These are phyloP conservation scores for Acrocyrtus sp. DNA, from an alignment of 2,888 invertebrate genomes.

Conservation along the genomic window DNA sequence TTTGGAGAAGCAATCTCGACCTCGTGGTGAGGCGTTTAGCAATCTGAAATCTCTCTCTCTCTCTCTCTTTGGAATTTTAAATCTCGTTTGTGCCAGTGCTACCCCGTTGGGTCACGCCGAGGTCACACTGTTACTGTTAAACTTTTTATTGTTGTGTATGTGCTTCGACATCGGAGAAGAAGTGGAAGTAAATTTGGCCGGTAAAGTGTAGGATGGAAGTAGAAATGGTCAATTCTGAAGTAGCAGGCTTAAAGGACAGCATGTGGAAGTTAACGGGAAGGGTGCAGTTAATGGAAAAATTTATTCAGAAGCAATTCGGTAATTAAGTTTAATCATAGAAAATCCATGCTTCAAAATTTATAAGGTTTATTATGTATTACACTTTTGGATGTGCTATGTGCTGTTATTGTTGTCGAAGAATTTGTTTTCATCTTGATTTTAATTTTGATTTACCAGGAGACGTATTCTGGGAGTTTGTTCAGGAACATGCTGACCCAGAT, in stretches of 20 bases:
- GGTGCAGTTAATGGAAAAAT: slow-evolving; percentile 54
- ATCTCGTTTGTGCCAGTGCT: too few species aligned
- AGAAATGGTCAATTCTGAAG: slow-evolving; percentile 28
- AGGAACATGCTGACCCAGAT: slow-evolving; percentile 21
- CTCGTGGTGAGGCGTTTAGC: too few species aligned
- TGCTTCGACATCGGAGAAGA: too few species aligned
- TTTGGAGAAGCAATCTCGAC: too few species aligned
- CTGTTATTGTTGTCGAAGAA: too few species aligned
- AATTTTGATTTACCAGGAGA: slow-evolving; percentile 39
- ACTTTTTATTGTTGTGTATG: too few species aligned
- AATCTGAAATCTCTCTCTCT: too few species aligned
- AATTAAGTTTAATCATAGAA: slow-evolving; percentile 5
- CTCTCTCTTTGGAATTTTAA: too few species aligned
- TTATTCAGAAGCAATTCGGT: slow-evolving; percentile 49
- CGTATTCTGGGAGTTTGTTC: slow-evolving; percentile 55
- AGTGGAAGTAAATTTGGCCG: too few species aligned
- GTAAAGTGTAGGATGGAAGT: slow-evolving; percentile 30
- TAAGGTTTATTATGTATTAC: neutral
- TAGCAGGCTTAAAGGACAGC: slow-evolving; percentile 45
- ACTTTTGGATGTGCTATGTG: neutral
- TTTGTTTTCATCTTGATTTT: too few species aligned
- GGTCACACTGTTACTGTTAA: too few species aligned
- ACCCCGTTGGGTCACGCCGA: too few species aligned
- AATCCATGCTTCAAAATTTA: neutral
- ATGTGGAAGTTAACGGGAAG: slow-evolving; percentile 55